Conservation (phyloP, 2,113 vertebrate genomes). For the Trichomycterus rosablanca region DNA sequence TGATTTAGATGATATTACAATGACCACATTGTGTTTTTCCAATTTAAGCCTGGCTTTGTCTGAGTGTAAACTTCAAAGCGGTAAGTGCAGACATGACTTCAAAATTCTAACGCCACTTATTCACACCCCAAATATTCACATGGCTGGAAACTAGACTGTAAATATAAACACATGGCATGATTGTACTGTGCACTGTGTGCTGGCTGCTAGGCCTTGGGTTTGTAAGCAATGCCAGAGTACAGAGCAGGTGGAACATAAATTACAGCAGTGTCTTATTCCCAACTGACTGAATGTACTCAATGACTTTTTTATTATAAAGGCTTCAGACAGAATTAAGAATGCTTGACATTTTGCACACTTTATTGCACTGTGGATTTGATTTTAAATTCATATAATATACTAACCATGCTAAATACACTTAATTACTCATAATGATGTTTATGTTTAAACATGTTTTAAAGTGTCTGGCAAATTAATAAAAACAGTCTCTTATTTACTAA, state of each 20-base stretch:
- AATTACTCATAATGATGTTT: too few species aligned
- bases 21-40: neutral
- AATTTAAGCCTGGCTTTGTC: neutral
- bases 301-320: too few species aligned
- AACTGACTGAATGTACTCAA: neutral
- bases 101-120: neutral
- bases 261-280: neutral
- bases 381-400: too few species aligned
- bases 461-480: too few species aligned
- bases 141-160: neutral
- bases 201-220: constrained; percentile 4
- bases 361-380: too few species aligned
- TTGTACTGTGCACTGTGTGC: constrained; percentile 12
- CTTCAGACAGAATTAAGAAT: too few species aligned
- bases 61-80: too few species aligned
- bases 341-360: too few species aligned
- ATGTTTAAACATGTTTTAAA: too few species aligned
- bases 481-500: too few species aligned
- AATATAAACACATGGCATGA: constrained; percentile 3
- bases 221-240: neutral
- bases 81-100: neutral
- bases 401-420: too few species aligned
- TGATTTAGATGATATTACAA: too few species aligned
- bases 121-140: neutral
- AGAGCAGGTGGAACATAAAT: neutral